Evolutionary conservation across 2,797 vertebrate genomes (phyloP).

Genomic region (Saxicola maurus): DNA sequence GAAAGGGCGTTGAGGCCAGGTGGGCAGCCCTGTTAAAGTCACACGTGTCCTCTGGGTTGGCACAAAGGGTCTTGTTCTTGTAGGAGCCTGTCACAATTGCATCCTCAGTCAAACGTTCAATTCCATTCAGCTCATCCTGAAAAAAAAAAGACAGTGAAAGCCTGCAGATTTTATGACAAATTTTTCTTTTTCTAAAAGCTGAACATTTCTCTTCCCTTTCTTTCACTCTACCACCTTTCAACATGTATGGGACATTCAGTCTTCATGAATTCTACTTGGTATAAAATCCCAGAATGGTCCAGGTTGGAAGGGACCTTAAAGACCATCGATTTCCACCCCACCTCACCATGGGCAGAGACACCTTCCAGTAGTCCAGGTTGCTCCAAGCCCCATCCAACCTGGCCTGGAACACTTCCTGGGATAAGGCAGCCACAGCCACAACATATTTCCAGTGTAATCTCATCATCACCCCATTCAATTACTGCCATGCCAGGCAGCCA

Average conservation of each 20-base stretch:
- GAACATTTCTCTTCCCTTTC: not conserved
- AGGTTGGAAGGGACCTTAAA: not conserved
- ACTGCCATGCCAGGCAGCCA: not conserved
- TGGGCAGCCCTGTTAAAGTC: slow-evolving; percentile 79
- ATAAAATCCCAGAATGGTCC: not conserved
- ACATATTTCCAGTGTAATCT: not conserved
- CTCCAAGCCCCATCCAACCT: not conserved
- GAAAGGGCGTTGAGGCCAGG: slow-evolving; percentile 81
- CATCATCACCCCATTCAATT: not conserved
- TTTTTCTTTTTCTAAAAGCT: not conserved
- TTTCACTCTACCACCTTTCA: not conserved
- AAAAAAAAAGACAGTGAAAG: not conserved
- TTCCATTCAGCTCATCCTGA: slow-evolving; percentile 72
- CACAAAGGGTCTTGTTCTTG: slow-evolving; percentile 75
- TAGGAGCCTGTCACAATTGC: slow-evolving; percentile 74
- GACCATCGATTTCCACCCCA: accelerated
- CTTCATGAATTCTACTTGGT: not conserved
- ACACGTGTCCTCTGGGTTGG: slow-evolving; percentile 80
- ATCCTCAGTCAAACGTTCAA: slow-evolving; percentile 76
- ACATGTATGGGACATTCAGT: not conserved
- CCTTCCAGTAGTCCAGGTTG: not conserved
- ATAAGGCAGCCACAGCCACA: not conserved
- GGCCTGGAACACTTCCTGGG: not conserved
- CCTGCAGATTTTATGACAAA: not conserved
- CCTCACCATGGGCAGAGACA: not conserved